These are phyloP conservation scores for Pseudomyrmex concolor DNA, from an alignment of 1,140 invertebrate genomes.

Conservation along the genomic window DNA sequence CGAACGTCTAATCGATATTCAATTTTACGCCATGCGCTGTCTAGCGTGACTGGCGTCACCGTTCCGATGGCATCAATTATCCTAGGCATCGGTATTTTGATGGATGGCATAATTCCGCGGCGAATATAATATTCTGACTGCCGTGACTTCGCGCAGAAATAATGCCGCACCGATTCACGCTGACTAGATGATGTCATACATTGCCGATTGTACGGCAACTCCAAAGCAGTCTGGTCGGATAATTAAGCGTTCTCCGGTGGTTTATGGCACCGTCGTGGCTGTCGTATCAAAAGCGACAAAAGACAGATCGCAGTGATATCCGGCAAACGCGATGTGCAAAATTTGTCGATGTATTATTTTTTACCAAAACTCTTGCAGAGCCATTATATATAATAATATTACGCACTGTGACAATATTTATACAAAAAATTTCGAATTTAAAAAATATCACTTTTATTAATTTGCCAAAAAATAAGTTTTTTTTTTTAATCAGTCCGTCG, in stretches of 20 bases:
- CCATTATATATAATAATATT: too few relatives aligned
- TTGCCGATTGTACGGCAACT: slow-evolving; percentile 50
- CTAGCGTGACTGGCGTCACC: slow-evolving; percentile 74
- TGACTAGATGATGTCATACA: slow-evolving; percentile 44
- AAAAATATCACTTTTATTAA: not conserved
- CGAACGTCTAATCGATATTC: slow-evolving; percentile 76
- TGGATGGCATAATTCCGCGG: slow-evolving; percentile 74
- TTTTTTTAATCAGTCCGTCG: too few relatives aligned
- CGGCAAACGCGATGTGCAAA: not conserved
- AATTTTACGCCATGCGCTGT: slow-evolving; percentile 76
- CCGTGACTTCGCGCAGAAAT: slow-evolving; percentile 67
- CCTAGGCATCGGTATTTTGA: slow-evolving; percentile 76
- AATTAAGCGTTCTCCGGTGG: slow-evolving; percentile 37
- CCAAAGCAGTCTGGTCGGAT: slow-evolving; percentile 32
- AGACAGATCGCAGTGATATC: not conserved
- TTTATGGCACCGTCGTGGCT: slow-evolving; percentile 26
- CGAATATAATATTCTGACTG: slow-evolving; percentile 72
- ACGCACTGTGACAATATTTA: not conserved
- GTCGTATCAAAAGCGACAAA: slow-evolving; percentile 16
- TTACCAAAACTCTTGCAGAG: not conserved
- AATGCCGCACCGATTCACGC: slow-evolving; percentile 62
- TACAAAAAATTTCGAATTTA: not conserved
- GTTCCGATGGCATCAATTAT: slow-evolving; percentile 76
- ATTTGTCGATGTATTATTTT: slow-evolving; percentile 20
- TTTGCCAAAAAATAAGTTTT: not conserved